These are phyloP conservation scores for Micronisus gabar DNA, from an alignment of 2,113 vertebrate genomes.

Conservation along the genomic window DNA sequence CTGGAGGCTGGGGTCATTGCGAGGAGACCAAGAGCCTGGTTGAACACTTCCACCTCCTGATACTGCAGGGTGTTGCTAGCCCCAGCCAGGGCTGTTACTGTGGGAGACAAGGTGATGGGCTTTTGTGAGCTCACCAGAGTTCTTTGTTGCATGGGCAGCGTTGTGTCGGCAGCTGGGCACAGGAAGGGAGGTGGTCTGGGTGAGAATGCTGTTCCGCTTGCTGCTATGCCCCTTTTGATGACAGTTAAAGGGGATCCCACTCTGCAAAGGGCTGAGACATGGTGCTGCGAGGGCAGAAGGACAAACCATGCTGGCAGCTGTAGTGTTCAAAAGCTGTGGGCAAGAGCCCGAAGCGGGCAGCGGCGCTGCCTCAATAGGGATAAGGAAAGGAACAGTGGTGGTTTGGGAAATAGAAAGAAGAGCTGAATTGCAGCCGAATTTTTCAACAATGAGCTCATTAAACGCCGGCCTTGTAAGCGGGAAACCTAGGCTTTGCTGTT, in stretches of 20 bases:
- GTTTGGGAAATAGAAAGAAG: neutral
- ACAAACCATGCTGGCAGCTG: neutral
- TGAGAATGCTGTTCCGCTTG: accelerated
- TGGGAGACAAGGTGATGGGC: neutral
- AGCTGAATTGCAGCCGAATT: conserved; percentile 3
- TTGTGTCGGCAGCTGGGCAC: neutral
- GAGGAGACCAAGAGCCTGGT: neutral
- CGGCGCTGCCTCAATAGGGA: neutral
- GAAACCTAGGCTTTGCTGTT: conserved; percentile 30
- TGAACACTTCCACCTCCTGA: neutral
- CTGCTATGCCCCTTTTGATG: neutral
- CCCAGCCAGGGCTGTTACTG: neutral
- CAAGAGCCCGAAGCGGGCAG: neutral
- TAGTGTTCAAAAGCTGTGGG: neutral
- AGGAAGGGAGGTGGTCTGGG: neutral
- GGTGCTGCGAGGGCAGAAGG: neutral
- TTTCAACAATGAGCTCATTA: conserved; percentile 54
- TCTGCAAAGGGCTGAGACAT: neutral
- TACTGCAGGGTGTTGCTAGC: neutral
- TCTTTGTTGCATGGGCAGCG: neutral
- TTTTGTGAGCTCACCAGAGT: neutral
- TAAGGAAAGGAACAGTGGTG: neutral
- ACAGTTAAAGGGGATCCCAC: neutral
- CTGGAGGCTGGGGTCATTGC: neutral
- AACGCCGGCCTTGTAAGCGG: neutral